Evolutionary conservation across 35 echinoderm and acorn worm species (phyloP), one percentile per base, ranked within the genome.

Genomic region (Ophiothrix spiculata): DNA sequence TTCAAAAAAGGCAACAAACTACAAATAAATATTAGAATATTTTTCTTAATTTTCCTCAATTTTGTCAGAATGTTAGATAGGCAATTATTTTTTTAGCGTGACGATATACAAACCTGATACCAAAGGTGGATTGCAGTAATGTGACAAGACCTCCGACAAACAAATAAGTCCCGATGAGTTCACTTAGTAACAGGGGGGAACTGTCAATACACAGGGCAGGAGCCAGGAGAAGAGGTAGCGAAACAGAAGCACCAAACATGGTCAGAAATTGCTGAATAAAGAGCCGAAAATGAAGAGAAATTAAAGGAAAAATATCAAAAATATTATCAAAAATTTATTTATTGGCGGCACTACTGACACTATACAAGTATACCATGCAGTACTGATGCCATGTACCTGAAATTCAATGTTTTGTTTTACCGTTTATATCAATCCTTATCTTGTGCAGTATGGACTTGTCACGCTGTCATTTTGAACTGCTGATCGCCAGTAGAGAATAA

Each of bases 101-200:
- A n/a, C n/a, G n/a, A n/a, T n/a, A n/a, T n/a, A 54, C 45, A 54
- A 11, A 94, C 93, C 93, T 94, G 88, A 77, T 81, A 23, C 93
- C 93, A 80, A 94, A 87, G 33, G 74, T 80, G 0, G 84, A 81
- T 54, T 94, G 93, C 0, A 94, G 80, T 1, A 94, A 16, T 1
- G 93, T 94, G 10, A 83, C 83, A 1, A 94, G 42, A 13, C 93
- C 93, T 16, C 88, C 90, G 2, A 87, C 88, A 56, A 94, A 91
- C 79, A 94, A 91, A 16, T 91, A 91, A 17, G 93, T 94, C 0
- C 74, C 82, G 37, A 94, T 91, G 6, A 94, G 37, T 21, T 90
- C 81, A 69, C 88, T 79, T 1, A 75, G 74, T 0, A 88, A 83
- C 3, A 83, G 69, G 1, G 74, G 54, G 56, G 86, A 79, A 56